Evolutionary conservation across 64 coral and sea anemone species (phyloP).

Genomic region (Platygyra sinensis): DNA sequence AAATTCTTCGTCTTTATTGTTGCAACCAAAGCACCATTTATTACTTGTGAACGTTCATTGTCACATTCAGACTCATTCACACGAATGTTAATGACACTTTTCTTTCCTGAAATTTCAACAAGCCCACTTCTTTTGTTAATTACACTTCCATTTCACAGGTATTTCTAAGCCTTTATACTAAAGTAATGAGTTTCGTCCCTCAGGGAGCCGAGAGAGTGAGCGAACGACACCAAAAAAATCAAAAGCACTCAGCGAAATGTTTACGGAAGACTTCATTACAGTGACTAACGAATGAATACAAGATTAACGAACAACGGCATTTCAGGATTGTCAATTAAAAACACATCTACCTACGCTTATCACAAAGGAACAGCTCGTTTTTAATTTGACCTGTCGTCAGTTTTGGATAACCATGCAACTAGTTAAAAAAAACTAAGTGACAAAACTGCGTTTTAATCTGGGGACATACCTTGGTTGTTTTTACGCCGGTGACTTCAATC

Average conservation of each 20-base stretch:
- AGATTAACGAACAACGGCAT: too few species aligned
- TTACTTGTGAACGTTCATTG: too few species aligned
- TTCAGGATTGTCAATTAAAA: neutral
- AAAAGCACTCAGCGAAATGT: too few species aligned
- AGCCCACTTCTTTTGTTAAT: neutral
- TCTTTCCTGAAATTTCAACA: neutral
- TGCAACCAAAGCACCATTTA: too few species aligned
- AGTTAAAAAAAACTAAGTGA: neutral
- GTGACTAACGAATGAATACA: too few species aligned
- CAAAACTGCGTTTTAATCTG: conserved; percentile 16
- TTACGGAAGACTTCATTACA: too few species aligned
- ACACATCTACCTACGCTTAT: conserved; percentile 5
- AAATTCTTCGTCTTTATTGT: too few species aligned
- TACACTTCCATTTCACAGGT: neutral
- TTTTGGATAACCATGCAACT: neutral
- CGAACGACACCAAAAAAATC: neutral
- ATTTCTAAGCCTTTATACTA: neutral
- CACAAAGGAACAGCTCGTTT: neutral
- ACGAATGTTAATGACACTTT: neutral
- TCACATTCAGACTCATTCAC: neutral
- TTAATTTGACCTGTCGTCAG: neutral
- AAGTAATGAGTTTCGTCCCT: neutral
- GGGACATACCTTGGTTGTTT: neutral
- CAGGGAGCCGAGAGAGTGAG: neutral
- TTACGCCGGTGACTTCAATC: conserved; percentile 4